phyloP scores from a whole-genome alignment of 2,113 vertebrate species.

The Emydura subglobosa region DNA sequence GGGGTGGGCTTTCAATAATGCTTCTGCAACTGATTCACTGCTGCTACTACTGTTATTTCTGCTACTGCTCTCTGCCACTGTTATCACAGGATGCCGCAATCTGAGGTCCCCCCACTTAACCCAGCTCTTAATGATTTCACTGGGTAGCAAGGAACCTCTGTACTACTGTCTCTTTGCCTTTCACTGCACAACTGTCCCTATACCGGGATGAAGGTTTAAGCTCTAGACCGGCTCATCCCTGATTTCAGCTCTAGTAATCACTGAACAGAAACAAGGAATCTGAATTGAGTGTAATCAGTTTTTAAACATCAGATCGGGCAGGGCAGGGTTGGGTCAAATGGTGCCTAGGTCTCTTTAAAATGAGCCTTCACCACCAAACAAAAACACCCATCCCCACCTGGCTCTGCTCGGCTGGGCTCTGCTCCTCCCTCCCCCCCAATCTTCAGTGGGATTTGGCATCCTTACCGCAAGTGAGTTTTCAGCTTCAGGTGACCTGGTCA shows the following conservation, averaged over 20 bases:
- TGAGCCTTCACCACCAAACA: background rate
- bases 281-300: background rate
- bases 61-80: background rate
- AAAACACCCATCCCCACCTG: background rate
- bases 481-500: background rate
- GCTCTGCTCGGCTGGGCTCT: no score
- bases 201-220: background rate
- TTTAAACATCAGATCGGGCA: background rate
- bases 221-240: background rate
- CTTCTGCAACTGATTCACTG: no score
- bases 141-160: background rate
- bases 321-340: background rate
- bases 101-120: background rate
- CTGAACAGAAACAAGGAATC: background rate
- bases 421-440: no score
- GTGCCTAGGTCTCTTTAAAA: background rate
- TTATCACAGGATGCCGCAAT: background rate
- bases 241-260: background rate
- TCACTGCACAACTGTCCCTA: background rate
- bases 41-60: background rate
- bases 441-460: no score
- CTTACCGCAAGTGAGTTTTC: background rate
- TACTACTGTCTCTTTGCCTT: background rate
- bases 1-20: background rate
- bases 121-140: background rate